Percentiles rank a stretch among this genome's conserved stretches.
Evolutionary conservation across 2,113 vertebrate species (phyloP).

Genomic region (Alligator mississippiensis): DNA sequence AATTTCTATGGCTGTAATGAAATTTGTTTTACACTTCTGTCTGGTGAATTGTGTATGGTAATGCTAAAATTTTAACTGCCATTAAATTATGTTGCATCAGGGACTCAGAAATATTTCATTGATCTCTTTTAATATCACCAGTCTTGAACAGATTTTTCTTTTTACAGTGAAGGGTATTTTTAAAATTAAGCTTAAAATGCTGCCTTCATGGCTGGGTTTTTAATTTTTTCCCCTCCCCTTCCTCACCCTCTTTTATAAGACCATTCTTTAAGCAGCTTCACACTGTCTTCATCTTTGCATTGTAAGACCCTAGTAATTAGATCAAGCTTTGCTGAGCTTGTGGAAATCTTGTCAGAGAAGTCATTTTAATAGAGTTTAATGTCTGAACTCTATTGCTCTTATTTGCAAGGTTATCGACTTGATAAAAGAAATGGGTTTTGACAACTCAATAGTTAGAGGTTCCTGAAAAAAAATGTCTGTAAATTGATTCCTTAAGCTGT

Average conservation of each 20-base stretch:
- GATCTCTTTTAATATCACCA: background rate
- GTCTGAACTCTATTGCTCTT: slow-evolving; percentile 38
- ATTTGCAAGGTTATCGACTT: slow-evolving; percentile 19
- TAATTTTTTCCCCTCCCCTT: background rate
- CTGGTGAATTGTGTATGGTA: background rate
- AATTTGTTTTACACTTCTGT: background rate
- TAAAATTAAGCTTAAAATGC: slow-evolving; percentile 62
- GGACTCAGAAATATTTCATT: background rate
- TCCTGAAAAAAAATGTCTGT: slow-evolving; percentile 46
- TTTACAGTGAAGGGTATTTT: slow-evolving; percentile 24
- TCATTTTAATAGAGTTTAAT: slow-evolving; percentile 41
- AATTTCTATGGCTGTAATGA: background rate
- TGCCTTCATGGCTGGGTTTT: slow-evolving; percentile 39
- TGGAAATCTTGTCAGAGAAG: slow-evolving; percentile 47
- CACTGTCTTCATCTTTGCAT: background rate
- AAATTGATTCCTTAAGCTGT: background rate
- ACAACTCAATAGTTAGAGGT: slow-evolving; percentile 2
- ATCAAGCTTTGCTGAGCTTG: slow-evolving; percentile 50
- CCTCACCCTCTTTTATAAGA: background rate
- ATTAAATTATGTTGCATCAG: background rate
- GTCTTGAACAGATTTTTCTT: background rate
- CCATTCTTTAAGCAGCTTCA: slow-evolving; percentile 47
- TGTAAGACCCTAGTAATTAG: slow-evolving; percentile 56
- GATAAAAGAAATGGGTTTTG: slow-evolving; percentile 47
- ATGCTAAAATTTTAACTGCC: background rate